Percentiles rank a stretch among this genome's conserved stretches.
phyloP scores from a whole-genome alignment of 2,888 invertebrate genomes.

The Coleophora deauratella region DNA sequence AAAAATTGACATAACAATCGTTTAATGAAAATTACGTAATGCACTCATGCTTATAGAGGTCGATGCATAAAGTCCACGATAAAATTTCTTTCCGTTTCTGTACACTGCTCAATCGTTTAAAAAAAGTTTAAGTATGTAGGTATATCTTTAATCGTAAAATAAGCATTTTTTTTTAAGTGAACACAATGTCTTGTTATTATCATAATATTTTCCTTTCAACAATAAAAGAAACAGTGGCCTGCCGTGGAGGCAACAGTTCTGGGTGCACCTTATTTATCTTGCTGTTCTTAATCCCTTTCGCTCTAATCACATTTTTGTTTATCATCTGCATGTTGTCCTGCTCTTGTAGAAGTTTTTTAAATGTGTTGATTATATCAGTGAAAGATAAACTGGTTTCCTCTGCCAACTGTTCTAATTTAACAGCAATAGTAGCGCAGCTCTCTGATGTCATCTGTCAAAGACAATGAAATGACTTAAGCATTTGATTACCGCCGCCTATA shows the following conservation, averaged over 20 bases:
- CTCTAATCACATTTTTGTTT: conserved; percentile 25
- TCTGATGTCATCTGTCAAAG: conserved; percentile 40
- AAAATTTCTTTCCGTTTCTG: no score
- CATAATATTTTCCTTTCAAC: conserved; percentile 7
- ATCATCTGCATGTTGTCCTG: conserved; percentile 37
- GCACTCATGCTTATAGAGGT: no score
- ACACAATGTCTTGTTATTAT: not conserved
- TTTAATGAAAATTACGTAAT: no score
- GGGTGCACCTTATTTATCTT: conserved; percentile 35
- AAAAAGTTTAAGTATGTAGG: no score
- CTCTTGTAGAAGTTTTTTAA: conserved; percentile 38
- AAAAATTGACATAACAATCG: no score
- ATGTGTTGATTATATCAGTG: conserved; percentile 22
- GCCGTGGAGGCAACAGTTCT: conserved; percentile 27
- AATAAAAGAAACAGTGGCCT: conserved; percentile 41
- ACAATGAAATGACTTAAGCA: no score
- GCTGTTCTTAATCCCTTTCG: conserved; percentile 23
- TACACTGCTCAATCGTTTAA: no score
- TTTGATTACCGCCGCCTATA: no score
- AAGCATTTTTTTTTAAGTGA: no score
- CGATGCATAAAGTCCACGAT: no score
- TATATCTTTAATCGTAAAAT: no score
- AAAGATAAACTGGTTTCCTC: conserved; percentile 20
- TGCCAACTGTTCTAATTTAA: conserved; percentile 40
- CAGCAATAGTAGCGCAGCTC: conserved; percentile 42